Percentiles rank a stretch among this genome's conserved stretches.
phyloP scores from a whole-genome alignment of 2,888 invertebrate species.

The Drosophila paranaensis region DNA sequence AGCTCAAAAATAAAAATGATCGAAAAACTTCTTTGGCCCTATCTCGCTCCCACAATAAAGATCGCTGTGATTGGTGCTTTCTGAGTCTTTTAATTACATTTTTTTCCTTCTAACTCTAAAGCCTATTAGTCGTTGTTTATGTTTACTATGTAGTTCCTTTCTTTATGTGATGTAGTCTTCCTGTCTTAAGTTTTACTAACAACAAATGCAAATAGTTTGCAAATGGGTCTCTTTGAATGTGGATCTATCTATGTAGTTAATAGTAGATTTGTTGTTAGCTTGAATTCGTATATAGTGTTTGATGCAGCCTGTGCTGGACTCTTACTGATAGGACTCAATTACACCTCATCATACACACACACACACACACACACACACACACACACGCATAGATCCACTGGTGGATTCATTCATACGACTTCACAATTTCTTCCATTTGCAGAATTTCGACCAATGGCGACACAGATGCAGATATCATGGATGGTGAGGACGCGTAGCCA shows the following conservation, averaged over 20 bases:
- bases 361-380: not conserved
- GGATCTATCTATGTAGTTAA: not conserved
- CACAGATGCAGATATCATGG: slow-evolving; percentile 70
- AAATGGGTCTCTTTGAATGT: not conserved
- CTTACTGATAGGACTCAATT: not conserved
- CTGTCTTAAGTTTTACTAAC: slow-evolving; percentile 6
- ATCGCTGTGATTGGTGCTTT: slow-evolving; percentile 8
- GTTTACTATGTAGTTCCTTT: slow-evolving; percentile 1
- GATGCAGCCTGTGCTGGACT: not conserved
- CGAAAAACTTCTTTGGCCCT: not conserved
- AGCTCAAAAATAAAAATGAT: slow-evolving; percentile 31
- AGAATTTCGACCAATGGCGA: slow-evolving; percentile 82
- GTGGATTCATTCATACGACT: slow-evolving; percentile 14
- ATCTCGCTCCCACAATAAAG: slow-evolving; percentile 35
- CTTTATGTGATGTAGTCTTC: not conserved
- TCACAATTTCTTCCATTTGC: slow-evolving; percentile 53
- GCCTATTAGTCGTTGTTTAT: not conserved
- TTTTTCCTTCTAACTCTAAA: not conserved
- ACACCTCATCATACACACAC: not conserved
- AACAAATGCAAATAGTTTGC: not conserved
- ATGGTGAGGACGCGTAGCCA: slow-evolving; percentile 84
- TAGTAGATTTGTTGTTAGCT: not conserved
- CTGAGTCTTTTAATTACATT: slow-evolving; percentile 30
- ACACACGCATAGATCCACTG: not conserved
- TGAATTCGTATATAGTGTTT: not conserved